Conservation (phyloP, 2,888 invertebrate genomes). For the Trichopria drosophilae region DNA sequence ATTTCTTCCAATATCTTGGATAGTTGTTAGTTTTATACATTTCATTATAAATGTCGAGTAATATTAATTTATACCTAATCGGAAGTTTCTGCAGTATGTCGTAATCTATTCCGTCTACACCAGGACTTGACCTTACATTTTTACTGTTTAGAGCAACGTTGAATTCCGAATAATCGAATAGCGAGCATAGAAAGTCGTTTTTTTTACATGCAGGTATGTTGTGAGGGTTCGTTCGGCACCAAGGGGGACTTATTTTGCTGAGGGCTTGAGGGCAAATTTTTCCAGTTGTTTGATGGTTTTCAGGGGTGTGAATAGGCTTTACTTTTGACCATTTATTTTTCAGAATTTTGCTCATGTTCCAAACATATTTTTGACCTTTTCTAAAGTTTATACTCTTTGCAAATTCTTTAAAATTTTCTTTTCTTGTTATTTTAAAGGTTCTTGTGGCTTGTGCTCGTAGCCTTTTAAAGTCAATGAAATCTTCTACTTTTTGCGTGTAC, state of each 20-base stretch:
- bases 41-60: too few species aligned
- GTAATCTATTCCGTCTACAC: conserved; percentile 13
- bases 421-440: conserved; percentile 25
- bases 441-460: conserved; percentile 16
- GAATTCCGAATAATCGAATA: conserved; percentile 7
- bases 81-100: conserved; percentile 1
- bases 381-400: conserved; percentile 2
- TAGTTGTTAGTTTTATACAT: neutral
- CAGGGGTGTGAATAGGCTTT: neutral
- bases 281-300: neutral
- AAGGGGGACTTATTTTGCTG: neutral
- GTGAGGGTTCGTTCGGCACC: neutral
- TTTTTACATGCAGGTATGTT: neutral
- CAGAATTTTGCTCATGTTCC: conserved; percentile 4
- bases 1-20: neutral
- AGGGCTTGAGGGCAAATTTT: neutral
- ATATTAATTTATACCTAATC: neutral
- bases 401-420: conserved; percentile 8
- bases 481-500: conserved; percentile 10
- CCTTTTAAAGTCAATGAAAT: conserved; percentile 25
- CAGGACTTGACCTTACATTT: conserved; percentile 1
- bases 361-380: conserved; percentile 9
- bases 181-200: neutral
- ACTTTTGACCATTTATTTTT: conserved; percentile 11
- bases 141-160: neutral